Evolutionary conservation across 2,888 invertebrate genomes (phyloP).

Genomic region (Dynastes maya): DNA sequence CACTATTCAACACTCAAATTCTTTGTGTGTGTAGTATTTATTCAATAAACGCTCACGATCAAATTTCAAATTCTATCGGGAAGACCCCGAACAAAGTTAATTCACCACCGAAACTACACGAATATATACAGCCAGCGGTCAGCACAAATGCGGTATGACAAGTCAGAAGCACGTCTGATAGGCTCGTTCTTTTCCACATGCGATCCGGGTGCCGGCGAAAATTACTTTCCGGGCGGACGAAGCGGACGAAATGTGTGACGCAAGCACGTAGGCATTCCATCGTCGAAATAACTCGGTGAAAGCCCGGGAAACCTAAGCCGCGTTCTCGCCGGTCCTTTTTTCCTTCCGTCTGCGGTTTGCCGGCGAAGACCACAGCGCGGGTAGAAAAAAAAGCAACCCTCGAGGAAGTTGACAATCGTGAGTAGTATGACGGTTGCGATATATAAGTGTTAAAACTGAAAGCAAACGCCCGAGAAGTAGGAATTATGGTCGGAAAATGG

Average conservation of each 20-base stretch:
- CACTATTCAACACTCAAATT: no score
- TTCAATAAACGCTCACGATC: no score
- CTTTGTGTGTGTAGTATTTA: no score
- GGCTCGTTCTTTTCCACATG: no score
- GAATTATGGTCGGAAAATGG: slow-evolving; percentile 3
- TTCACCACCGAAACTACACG: no score
- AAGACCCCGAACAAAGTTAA: no score
- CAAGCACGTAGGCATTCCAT: not conserved
- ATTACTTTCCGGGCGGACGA: not conserved
- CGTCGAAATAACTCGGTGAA: not conserved
- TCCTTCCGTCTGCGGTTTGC: not conserved
- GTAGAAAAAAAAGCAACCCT: not conserved
- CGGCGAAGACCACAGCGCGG: not conserved
- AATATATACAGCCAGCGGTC: no score
- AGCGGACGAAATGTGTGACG: not conserved
- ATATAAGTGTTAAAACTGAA: slow-evolving; percentile 11
- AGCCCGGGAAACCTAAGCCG: not conserved
- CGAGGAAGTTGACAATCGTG: not conserved
- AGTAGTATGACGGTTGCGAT: not conserved
- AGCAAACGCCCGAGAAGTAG: not conserved
- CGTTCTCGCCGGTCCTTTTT: not conserved
- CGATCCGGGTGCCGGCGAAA: not conserved
- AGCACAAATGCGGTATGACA: no score
- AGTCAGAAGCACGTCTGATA: no score
- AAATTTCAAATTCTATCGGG: no score